Evolutionary conservation across 2,113 vertebrate species (phyloP).

Genomic region (Rallus limicola): DNA sequence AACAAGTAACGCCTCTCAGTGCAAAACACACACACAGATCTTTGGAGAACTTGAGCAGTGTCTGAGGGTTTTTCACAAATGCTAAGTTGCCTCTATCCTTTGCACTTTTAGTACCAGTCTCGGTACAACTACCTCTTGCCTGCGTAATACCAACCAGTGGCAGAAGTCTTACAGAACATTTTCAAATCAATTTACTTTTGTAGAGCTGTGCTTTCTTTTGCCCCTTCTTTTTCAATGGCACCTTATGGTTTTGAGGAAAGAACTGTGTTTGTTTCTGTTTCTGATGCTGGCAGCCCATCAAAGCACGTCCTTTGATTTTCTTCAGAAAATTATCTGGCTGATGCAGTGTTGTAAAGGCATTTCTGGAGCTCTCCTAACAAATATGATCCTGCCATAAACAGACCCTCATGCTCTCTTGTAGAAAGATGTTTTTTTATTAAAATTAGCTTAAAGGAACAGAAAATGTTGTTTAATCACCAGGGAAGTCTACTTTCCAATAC

Average conservation of each 20-base stretch:
- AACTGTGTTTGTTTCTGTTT: background rate
- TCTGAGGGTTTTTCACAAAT: background rate
- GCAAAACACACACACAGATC: background rate
- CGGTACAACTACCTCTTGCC: background rate
- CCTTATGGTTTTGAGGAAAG: background rate
- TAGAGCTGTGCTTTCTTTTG: background rate
- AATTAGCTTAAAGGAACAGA: background rate
- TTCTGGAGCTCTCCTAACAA: background rate
- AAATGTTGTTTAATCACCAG: background rate
- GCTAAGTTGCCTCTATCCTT: background rate
- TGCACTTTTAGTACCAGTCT: background rate
- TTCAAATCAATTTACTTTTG: background rate
- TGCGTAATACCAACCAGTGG: background rate
- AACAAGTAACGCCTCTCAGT: background rate
- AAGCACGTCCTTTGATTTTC: background rate
- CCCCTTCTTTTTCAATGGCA: background rate
- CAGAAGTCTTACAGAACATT: background rate
- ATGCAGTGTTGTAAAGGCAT: background rate
- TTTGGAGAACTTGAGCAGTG: background rate
- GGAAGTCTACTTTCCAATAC: background rate
- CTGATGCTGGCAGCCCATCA: background rate
- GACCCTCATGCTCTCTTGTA: fast-evolving
- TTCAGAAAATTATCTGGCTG: background rate
- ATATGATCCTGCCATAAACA: background rate
- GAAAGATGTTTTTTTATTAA: background rate